Conservation (phyloP, 1,140 invertebrate genomes). For the Aplysia californica region DNA sequence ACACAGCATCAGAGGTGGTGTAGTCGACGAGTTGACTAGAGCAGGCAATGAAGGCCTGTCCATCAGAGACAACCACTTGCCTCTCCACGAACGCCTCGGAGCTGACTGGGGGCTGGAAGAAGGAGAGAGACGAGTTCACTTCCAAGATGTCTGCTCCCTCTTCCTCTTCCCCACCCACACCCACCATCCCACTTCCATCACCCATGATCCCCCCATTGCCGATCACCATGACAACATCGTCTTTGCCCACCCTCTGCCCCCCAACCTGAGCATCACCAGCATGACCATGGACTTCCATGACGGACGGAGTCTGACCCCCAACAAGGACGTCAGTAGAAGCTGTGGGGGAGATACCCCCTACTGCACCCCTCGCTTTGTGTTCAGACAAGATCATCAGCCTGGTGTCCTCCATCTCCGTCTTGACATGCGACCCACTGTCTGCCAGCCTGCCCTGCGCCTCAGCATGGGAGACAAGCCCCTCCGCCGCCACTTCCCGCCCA, state of each 20-base stretch:
- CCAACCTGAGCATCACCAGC: no score
- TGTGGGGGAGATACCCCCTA: not conserved
- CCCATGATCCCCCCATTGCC: not conserved
- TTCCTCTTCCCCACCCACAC: conserved; percentile 23
- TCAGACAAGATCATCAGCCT: not conserved
- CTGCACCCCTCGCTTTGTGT: not conserved
- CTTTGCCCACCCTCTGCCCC: not conserved
- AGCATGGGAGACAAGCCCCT: not conserved
- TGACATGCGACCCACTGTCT: not conserved
- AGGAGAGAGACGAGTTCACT: no score
- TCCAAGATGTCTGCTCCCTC: no score
- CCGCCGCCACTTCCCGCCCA: not conserved
- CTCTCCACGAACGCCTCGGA: conserved; percentile 32
- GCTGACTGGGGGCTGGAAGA: conserved; percentile 29
- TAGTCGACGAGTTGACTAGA: conserved; percentile 43
- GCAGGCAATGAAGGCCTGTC: conserved; percentile 42
- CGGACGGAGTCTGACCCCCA: not conserved
- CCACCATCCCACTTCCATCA: conserved; percentile 15
- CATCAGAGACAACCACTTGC: conserved; percentile 31
- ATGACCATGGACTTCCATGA: no score
- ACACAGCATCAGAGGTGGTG: conserved; percentile 43
- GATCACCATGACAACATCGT: not conserved
- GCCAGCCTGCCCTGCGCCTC: not conserved
- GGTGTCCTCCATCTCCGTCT: not conserved
- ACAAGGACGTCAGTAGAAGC: no score